Evolutionary conservation across 2,797 vertebrate species (phyloP).

Genomic region (Iguana delicatissima): DNA sequence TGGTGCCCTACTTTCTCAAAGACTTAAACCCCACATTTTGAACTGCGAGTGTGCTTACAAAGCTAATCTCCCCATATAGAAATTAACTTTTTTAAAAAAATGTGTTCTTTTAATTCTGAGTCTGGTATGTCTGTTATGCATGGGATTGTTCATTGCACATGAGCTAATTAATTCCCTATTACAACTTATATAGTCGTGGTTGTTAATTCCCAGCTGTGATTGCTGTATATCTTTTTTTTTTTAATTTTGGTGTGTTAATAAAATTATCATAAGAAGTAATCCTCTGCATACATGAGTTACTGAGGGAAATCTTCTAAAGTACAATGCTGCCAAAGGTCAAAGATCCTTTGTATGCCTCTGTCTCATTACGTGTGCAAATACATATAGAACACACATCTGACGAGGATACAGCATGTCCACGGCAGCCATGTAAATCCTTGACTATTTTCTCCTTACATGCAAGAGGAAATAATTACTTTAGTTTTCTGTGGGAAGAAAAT

Average conservation of each 20-base stretch:
- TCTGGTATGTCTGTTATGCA: conserved; percentile 2
- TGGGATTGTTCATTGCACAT: background rate
- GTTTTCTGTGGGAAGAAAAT: background rate
- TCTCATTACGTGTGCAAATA: background rate
- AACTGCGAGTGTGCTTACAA: background rate
- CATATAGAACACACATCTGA: background rate
- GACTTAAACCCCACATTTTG: background rate
- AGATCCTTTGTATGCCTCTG: background rate
- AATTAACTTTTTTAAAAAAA: background rate
- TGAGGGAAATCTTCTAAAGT: background rate
- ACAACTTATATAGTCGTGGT: background rate
- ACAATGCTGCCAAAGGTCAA: background rate
- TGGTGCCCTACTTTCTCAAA: background rate
- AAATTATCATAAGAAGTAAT: background rate
- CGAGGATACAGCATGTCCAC: background rate
- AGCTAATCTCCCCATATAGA: background rate
- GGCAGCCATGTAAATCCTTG: too few species aligned
- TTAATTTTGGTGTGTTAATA: background rate
- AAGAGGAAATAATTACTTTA: background rate
- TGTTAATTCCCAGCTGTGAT: background rate
- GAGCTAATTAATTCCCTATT: background rate
- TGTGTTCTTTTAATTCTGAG: background rate
- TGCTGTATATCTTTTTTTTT: background rate
- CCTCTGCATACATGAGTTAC: background rate
- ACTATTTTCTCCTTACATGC: background rate